Base-by-base conservation (phyloP, 2,888 invertebrate genomes). In the Trisateles emortualis region DNA sequence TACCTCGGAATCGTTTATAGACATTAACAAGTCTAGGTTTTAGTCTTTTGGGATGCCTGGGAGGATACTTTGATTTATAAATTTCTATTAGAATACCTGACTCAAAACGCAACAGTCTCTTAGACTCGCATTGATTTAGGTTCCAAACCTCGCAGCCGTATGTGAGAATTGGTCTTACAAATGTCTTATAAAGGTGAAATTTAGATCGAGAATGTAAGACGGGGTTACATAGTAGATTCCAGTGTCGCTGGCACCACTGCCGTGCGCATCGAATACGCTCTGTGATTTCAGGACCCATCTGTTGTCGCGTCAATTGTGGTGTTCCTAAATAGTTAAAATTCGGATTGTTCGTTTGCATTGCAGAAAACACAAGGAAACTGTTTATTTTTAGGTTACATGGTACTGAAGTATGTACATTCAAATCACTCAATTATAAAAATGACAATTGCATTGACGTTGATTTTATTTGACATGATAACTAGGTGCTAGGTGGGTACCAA, bases 121-220 rank as follows among this genome's bases (percentile, higher is more conserved):
- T 72, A 9, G 63, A 60, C 14, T 57, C 68, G 3, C 32, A 38
- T 3, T 61, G 43, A 42, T 78, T 61, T 10, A 86, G 65, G 0
- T 53, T 63, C 87, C 87, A 87, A n/a, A 84, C 54, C 68, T 87
- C 87, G 56, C 86, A 87, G 2, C 84, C 85, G 42, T 86, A 86
- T 2, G 84, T 81, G 2, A 87, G 77, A 17, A 87, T 86, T 3
- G 87, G 84, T 42, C 79, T 74, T 2, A 87, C 76, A 53, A 85
- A 83, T 9, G 75, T 64, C 50, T 77, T 80, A 56, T 87, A 87
- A 3, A 87, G 32, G 35, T 77, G 63, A 48, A 80, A 84, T 51
- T 86, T 87, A 2, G 66, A 57, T 41, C 55, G 58, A n/a, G 72
- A 64, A 3, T 59, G 59, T 29, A 84, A 40, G n/a, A 64, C 52